Evolutionary conservation across 2,113 vertebrate genomes (phyloP), one percentile per base, ranked within the genome.

Genomic region (Hystrix cristata): DNA sequence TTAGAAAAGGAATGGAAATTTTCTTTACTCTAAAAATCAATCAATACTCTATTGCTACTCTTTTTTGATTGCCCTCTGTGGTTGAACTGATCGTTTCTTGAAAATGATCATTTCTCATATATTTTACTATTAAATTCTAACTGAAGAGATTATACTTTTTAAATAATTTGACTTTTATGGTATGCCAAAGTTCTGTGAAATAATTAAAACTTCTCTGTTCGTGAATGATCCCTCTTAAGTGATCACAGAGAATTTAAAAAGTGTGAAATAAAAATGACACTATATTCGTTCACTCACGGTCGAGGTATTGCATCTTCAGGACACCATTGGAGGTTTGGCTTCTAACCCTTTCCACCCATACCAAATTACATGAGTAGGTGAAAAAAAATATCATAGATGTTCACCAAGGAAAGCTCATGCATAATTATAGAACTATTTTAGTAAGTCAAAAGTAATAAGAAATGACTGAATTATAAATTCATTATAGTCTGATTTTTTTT

Each of bases 1-100:
- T 98, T 98, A 99, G 98, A 99, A 98, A 97, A 13, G 94, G 96
- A 96, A 98, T 92, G 98, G 97, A 97, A 97, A 96, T 97, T 98
- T 95, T 96, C 81, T 98, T 97, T 97, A 43, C 98, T 98, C 95
- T 98, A 98, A 99, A 98, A 99, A 97, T 97, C 96, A 94, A 98
- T 98, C 97, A 97, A 96, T 98, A 98, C 71, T 59, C 96, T 90
- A 98, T 48, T 0, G 59, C 96, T 98, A 97, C 94, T 97, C 98
- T 97, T 98, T 98, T 98, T 95, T 96, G 96, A 97, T 96, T 98
- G 96, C 98, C 94, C 97, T 98, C 96, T 97, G 97, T 97, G 97
- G 96, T 97, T 97, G 96, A 98, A 95, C 85, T 97, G 98, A 98
- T 95, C 96, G 90, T 94, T 97, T 98, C 97, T 98, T 97, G 94